phyloP scores from a whole-genome alignment of 2,888 invertebrate species.

The Tachina fera region DNA sequence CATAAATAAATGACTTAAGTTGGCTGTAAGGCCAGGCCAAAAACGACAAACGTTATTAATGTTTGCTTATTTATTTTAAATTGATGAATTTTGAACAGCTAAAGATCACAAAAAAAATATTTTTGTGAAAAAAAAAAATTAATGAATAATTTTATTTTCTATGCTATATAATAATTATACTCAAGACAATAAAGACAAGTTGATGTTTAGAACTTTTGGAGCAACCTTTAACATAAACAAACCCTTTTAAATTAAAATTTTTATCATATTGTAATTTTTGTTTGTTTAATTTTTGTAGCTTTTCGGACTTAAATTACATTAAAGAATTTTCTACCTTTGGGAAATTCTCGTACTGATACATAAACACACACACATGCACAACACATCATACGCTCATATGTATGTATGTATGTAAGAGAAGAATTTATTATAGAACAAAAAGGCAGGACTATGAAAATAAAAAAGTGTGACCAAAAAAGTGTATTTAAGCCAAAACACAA shows the following conservation, averaged over 20 bases:
- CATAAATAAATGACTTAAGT: conserved; percentile 7
- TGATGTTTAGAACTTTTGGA: conserved; percentile 5
- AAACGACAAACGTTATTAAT: conserved; percentile 17
- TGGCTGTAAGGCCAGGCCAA: conserved; percentile 16
- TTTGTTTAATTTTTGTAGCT: too few species aligned
- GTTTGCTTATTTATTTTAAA: background rate
- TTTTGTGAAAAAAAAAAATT: background rate
- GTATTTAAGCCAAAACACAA: too few species aligned
- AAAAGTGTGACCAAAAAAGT: too few species aligned
- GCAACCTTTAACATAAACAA: conserved; percentile 24
- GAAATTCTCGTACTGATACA: background rate
- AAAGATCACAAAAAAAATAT: background rate
- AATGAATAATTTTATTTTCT: background rate
- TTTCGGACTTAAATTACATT: conserved; percentile 23
- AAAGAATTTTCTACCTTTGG: conserved; percentile 1
- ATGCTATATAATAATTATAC: background rate
- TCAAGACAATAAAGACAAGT: background rate
- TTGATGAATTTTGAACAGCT: background rate
- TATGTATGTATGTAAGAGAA: background rate
- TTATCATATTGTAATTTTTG: too few species aligned
- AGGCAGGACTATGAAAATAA: too few species aligned
- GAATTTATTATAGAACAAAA: too few species aligned
- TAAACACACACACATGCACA: background rate
- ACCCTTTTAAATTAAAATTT: background rate
- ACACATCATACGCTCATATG: background rate